Evolutionary conservation across 37 sponge, comb jelly and placozoan species (phyloP), one percentile per base, ranked within the genome.

Genomic region (Halisarca cf. caerulea): DNA sequence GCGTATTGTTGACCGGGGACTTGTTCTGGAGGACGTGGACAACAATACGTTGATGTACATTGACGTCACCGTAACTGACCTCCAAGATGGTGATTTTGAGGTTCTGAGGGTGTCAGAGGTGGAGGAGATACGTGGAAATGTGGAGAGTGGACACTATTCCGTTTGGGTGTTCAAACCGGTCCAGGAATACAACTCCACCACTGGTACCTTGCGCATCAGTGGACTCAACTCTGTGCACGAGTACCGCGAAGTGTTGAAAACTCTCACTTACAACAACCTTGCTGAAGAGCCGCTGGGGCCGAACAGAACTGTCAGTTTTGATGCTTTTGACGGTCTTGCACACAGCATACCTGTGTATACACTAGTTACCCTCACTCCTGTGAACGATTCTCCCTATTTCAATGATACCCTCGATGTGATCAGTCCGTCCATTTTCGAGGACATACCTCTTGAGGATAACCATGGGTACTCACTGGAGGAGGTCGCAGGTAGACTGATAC

Each of bases 321-420:
- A 51, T 20, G 92, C 82, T 7, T 88, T 74, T 34, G 97, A 96
- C 91, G 97, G 97, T 5, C 80, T 91, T 8, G 80, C 87, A 14
- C 59, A 43, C 21, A 58, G 59, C 33, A 59, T 71, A 33, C 66
- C 78, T 44, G 91, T 89, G 21, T 78, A 66, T 41, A 44, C 86
- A 24, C 18, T 7, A 59, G 42, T 96, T 32, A 66, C 55, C 0
- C 80, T 91, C 18, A 78, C 74, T 0, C 58, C 80, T 41, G 68
- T 96, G 43, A 96, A 96, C 59, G 97, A 96, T 58, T 88, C 97
- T 38, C 97, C 97, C 0, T 93, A 72, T 77, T 86, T 96, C 74
- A 91, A 89, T 55, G 18, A 53, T 4, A 81, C 87, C 2, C 80
- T 69, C 24, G 20, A 60, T 0, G 86, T 87, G 30, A 84, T 77